Percentiles rank a stretch among this genome's conserved stretches.
These are phyloP conservation scores for Ophiodon elongatus DNA, from an alignment of 2,113 vertebrate species.

Conservation along the genomic window DNA sequence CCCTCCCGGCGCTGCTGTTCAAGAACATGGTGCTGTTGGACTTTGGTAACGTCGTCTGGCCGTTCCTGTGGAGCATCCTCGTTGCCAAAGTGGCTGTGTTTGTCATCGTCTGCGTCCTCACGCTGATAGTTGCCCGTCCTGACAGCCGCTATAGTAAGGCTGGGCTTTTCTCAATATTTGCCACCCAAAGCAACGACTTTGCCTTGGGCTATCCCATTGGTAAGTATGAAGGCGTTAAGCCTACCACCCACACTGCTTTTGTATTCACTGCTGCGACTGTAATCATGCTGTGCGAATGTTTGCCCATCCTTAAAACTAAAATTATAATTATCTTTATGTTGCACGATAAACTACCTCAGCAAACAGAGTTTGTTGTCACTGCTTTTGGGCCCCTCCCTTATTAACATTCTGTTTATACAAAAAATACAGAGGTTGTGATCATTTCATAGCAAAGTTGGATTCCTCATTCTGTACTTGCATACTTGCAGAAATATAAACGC, in stretches of 20 bases:
- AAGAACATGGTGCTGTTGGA: conserved; percentile 99
- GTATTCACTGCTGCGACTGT: neutral
- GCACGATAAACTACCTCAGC: neutral
- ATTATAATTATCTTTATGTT: conserved; percentile 17
- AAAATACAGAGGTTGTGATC: neutral
- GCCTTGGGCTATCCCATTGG: conserved; percentile 98
- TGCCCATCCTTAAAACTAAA: neutral
- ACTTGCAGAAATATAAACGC: neutral
- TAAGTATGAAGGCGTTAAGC: conserved; percentile 76
- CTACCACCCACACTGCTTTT: conserved; percentile 1
- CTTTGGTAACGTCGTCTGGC: conserved; percentile 95
- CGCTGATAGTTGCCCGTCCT: conserved; percentile 90
- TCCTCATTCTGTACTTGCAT: neutral
- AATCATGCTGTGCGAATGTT: neutral
- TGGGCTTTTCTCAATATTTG: conserved; percentile 97
- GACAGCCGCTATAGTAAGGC: conserved; percentile 93
- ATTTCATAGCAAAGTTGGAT: neutral
- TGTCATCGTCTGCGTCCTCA: conserved; percentile 90
- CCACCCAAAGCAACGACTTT: conserved; percentile 99
- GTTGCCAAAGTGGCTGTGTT: conserved; percentile 95
- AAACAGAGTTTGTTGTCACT: neutral
- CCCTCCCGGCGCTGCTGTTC: conserved; percentile 95
- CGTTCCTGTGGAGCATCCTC: conserved; percentile 94
- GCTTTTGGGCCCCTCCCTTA: neutral
- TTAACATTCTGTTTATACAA: neutral